These are phyloP conservation scores for Trichogramma dendrolimi DNA, from an alignment of 2,888 invertebrate species.

Conservation along the genomic window DNA sequence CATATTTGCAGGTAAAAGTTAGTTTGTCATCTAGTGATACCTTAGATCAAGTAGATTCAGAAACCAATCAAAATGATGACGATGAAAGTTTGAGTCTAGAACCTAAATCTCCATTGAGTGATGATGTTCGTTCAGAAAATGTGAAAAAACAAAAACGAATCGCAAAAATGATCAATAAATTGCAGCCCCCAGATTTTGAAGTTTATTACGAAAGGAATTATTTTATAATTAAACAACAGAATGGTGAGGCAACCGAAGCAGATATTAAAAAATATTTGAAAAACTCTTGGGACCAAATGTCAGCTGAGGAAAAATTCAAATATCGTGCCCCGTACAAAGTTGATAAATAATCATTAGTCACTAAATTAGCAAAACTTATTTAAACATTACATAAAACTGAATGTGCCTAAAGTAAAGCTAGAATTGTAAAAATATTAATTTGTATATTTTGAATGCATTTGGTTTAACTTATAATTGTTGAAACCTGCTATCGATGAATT, in stretches of 20 bases:
- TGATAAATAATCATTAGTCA: conserved; percentile 17
- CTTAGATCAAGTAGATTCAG: conserved; percentile 10
- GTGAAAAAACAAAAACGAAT: conserved; percentile 26
- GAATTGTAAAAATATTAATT: neutral
- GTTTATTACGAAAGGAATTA: conserved; percentile 28
- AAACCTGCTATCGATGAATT: too few relatives aligned
- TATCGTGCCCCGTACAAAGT: conserved; percentile 24
- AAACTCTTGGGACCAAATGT: conserved; percentile 26
- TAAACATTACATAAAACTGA: neutral
- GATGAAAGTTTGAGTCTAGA: conserved; percentile 23
- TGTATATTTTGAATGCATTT: conserved; percentile 4
- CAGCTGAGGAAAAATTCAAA: conserved; percentile 26
- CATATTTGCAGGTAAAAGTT: too few relatives aligned
- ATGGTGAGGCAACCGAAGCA: conserved; percentile 26
- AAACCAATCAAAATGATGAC: conserved; percentile 9
- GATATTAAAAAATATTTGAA: conserved; percentile 25
- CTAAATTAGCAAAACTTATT: neutral
- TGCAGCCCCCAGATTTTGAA: conserved; percentile 30
- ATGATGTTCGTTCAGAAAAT: conserved; percentile 13
- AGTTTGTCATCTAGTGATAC: conserved; percentile 7
- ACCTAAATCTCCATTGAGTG: conserved; percentile 24
- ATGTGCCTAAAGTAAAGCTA: neutral
- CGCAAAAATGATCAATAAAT: conserved; percentile 26
- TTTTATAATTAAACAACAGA: conserved; percentile 20
- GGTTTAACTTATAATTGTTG: neutral